Conservation (phyloP, 35 echinoderm and acorn worm genomes). For the Ophiothrix spiculata region DNA sequence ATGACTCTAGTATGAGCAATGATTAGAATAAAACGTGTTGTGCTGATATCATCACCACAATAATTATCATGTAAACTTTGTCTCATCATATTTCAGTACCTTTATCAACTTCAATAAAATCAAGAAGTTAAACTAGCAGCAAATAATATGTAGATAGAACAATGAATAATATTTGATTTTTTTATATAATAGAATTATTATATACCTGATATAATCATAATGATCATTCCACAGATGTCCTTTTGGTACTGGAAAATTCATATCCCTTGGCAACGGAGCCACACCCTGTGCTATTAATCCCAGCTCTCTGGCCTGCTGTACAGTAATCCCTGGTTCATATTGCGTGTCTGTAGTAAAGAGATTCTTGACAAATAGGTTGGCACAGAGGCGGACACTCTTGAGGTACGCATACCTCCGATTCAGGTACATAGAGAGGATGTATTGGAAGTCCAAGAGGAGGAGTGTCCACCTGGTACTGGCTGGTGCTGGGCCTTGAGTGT, state of each 20-base stretch:
- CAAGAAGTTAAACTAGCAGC: no score
- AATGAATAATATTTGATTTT: no score
- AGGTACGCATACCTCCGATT: constrained; percentile 82
- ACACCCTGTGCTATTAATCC: constrained; percentile 78
- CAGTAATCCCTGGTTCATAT: constrained; percentile 81
- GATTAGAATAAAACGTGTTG: no score
- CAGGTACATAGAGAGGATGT: constrained; percentile 98
- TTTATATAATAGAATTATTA: no score
- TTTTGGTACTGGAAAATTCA: constrained; percentile 85
- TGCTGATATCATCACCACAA: no score
- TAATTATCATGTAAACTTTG: no score
- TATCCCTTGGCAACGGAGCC: constrained; percentile 85
- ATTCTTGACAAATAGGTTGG: constrained; percentile 92
- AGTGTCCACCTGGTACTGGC: constrained; percentile 66
- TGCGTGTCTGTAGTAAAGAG: constrained; percentile 92
- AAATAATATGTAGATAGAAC: no score
- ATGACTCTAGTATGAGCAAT: no score
- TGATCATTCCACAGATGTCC: constrained; percentile 68
- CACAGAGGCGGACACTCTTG: constrained; percentile 81
- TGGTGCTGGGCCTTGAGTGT: constrained; percentile 86
- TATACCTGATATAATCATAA: constrained; percentile 94
- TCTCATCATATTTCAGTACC: no score
- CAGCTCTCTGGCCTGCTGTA: constrained; percentile 76
- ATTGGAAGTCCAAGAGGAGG: constrained; percentile 91
- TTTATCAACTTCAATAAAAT: no score